These are phyloP conservation scores for Sarcophaga carnaria DNA, from an alignment of 2,888 invertebrate species.

Conservation along the genomic window DNA sequence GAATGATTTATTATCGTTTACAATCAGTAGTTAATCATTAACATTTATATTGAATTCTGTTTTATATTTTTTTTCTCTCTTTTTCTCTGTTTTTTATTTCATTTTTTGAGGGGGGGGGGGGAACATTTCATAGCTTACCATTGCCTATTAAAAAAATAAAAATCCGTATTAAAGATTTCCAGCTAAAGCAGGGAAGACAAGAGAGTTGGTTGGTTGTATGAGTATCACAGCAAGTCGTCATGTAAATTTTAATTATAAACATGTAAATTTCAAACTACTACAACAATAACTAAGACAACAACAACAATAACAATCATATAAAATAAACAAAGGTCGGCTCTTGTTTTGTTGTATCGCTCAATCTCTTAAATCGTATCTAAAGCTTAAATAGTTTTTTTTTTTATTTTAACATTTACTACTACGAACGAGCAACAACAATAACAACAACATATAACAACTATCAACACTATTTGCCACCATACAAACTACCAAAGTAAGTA, in stretches of 20 bases:
- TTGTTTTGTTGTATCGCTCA: conserved; percentile 18
- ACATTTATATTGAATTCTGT: conserved; percentile 73
- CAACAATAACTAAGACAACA: conserved; percentile 18
- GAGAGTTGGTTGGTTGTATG: not conserved
- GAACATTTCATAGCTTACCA: not conserved
- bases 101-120: not conserved
- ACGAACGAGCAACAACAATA: not conserved
- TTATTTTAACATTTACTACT: conserved; percentile 40
- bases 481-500: no score
- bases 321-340: conserved; percentile 54
- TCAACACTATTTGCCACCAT: not conserved
- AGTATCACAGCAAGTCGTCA: conserved; percentile 67
- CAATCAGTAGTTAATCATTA: conserved; percentile 72
- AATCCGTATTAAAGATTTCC: not conserved
- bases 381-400: conserved; percentile 58
- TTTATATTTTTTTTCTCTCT: conserved; percentile 3
- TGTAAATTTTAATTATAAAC: conserved; percentile 69
- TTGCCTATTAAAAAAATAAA: not conserved
- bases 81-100: conserved; percentile 3
- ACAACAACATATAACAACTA: not conserved
- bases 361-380: conserved; percentile 43
- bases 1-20: conserved; percentile 72
- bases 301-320: not conserved
- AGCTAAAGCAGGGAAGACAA: not conserved
- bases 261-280: conserved; percentile 54